Conservation (phyloP, 2,797 vertebrate species). For the Alosa sapidissima region DNA sequence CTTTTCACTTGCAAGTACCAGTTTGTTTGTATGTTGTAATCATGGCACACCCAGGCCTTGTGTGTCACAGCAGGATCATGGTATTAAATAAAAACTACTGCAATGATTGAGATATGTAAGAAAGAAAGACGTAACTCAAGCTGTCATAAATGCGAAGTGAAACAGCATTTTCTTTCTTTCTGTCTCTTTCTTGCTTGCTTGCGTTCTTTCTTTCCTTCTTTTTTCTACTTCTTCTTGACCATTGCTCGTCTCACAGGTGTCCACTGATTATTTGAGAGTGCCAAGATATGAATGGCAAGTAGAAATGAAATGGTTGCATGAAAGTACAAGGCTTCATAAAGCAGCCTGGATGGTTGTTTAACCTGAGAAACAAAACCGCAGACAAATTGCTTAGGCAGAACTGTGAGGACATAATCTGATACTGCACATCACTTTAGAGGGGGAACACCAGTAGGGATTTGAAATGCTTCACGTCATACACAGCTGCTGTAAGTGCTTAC, state of each 20-base stretch:
- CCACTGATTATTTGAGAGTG: not conserved
- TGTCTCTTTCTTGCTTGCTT: not conserved
- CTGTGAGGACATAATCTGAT: not conserved
- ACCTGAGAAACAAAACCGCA: not conserved
- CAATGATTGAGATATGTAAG: no score
- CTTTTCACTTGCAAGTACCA: not conserved
- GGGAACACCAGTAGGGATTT: slow-evolving; percentile 18
- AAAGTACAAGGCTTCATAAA: not conserved
- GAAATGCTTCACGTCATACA: not conserved
- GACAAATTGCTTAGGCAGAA: not conserved
- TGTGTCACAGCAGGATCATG: not conserved
- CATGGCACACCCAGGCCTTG: no score
- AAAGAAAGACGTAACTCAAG: no score
- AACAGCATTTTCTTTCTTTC: no score
- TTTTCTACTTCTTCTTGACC: not conserved
- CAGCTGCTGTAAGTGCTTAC: slow-evolving; percentile 15
- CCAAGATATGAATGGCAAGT: not conserved
- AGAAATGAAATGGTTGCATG: not conserved
- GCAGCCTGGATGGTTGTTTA: not conserved
- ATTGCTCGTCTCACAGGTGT: not conserved
- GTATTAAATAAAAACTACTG: no score
- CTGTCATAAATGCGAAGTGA: no score
- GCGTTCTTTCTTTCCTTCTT: not conserved
- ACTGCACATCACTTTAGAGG: slow-evolving; percentile 18
- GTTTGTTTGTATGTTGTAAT: not conserved